Base-by-base conservation (phyloP, 2,888 invertebrate species). In the Melipona beecheii region DNA sequence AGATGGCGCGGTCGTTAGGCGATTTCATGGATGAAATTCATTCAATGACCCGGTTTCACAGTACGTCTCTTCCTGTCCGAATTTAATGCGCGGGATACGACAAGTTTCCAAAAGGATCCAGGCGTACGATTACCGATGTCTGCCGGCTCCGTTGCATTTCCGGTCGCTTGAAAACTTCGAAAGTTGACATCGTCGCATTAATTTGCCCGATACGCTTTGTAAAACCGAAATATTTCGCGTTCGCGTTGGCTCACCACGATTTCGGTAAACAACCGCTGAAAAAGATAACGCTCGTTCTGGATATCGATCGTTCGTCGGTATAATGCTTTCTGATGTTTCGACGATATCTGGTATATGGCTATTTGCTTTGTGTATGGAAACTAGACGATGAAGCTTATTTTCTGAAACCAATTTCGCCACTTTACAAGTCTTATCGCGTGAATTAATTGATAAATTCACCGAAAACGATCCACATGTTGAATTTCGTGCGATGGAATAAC, bases 1-100 rank as follows among this genome's bases (percentile, higher is more conserved):
- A 27, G 24, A 60, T 9, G 60, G 21, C 13, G 70, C 31, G 75
- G 24, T 65, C 71, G 66, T 75, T 72, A 70, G 54, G 62, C 75
- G 75, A 36, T 70, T 71, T 43, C 71, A 19, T n/a, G 27, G 66
- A 84, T 72, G 78, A 82, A 58, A 82, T 82, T 84, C 82, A 78
- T 82, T 84, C 82, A 78, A 82, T 72, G 78, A 78, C 82, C 82
- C 50, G 66, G 49, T 84, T 83, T 78, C 43, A 36, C 4, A 15
- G 60, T 43, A 27, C 74, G 74, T 77, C 70, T 19, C 36, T 13
- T 60, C 70, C 66, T 19, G 62, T 19, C 69, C 84, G 82, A 78
- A 82, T 84, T 43, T 84, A 75, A 84, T 75, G 65, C 54, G 60
- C 36, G 66, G 11, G 81, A 24, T 56, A 68, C 71, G 56, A 50